phyloP scores from a whole-genome alignment of 2,888 invertebrate species.

The Antitype chi region DNA sequence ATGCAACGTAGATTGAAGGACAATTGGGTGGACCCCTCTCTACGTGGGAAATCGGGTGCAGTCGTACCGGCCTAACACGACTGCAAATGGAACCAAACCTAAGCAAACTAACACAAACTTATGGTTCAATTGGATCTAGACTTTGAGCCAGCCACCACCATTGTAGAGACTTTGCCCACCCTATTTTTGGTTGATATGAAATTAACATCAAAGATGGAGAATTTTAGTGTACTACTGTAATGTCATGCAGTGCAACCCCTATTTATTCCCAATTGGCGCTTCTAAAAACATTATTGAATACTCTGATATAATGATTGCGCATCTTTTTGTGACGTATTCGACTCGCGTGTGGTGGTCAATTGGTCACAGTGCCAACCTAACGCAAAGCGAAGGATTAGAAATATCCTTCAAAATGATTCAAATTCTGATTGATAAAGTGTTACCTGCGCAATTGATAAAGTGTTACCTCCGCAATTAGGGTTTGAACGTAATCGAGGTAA shows the following conservation, averaged over 20 bases:
- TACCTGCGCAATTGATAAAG: no score
- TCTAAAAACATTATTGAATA: no score
- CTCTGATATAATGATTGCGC: no score
- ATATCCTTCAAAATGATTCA: no score
- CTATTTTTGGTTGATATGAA: not conserved
- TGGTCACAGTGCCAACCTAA: no score
- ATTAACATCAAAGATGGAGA: not conserved
- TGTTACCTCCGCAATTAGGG: no score
- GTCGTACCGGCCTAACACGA: slow-evolving; percentile 17
- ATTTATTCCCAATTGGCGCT: no score
- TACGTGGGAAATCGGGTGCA: slow-evolving; percentile 25
- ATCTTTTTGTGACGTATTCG: no score
- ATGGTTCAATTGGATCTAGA: slow-evolving; percentile 9
- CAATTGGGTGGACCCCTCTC: slow-evolving; percentile 12
- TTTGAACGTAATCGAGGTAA: not conserved
- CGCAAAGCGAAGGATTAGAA: no score
- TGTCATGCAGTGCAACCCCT: not conserved
- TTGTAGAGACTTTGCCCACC: slow-evolving; percentile 21
- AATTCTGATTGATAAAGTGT: no score
- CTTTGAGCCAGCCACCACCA: slow-evolving; percentile 11
- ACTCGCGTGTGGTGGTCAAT: no score
- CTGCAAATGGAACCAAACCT: slow-evolving; percentile 15
- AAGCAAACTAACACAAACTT: slow-evolving; percentile 17
- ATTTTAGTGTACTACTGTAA: not conserved
- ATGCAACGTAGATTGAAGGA: not conserved